Conservation (phyloP, 2,113 vertebrate species). For the Alaudala cheleensis region DNA sequence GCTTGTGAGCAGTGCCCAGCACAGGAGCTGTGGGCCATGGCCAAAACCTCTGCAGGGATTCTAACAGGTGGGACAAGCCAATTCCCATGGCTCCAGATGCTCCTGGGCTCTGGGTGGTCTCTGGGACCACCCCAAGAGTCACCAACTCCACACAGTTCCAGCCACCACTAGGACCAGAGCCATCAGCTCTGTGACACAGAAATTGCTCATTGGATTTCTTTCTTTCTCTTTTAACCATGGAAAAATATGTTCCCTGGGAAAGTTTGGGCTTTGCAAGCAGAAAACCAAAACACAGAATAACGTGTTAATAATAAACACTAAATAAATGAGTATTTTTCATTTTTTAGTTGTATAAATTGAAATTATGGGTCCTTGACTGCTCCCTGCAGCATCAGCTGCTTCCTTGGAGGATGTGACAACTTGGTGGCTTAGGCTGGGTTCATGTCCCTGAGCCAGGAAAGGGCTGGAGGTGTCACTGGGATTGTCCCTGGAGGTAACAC, state of each 20-base stretch:
- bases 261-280: not conserved
- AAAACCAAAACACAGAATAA: not conserved
- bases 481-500: not conserved
- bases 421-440: not conserved
- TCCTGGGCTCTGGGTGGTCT: not conserved
- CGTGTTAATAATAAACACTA: not conserved
- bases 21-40: fast-evolving
- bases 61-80: not conserved
- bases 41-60: not conserved
- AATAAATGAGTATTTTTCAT: not conserved
- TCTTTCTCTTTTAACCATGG: not conserved
- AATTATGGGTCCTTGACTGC: not conserved
- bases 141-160: not conserved
- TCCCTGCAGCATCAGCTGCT: not conserved
- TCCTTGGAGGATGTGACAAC: not conserved
- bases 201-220: not conserved
- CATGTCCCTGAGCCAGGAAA: not conserved
- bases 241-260: not conserved
- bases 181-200: not conserved
- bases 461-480: not conserved
- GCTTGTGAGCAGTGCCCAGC: not conserved
- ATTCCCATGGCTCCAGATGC: not conserved
- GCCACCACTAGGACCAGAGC: fast-evolving
- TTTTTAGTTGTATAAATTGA: not conserved
- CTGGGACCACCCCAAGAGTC: not conserved